A percentile compares a stretch with the other conserved stretches of the same genome.
phyloP scores from a whole-genome alignment of 2,888 invertebrate genomes.

The Polydrusus pterygomalis region DNA sequence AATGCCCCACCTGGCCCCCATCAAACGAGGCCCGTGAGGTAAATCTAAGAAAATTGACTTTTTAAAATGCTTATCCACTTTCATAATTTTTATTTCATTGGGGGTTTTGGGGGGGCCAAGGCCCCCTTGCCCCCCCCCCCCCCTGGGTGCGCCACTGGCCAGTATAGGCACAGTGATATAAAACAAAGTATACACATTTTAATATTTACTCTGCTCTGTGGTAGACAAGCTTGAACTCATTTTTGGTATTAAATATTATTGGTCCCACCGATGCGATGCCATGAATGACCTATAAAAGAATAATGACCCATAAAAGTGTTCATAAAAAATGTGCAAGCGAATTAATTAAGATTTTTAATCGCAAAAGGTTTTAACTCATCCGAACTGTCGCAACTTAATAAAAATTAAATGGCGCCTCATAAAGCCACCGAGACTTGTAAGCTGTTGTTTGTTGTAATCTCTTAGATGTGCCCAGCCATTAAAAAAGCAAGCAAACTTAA shows the following conservation, averaged over 20 bases:
- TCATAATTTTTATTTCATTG: no score
- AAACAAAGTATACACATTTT: not conserved
- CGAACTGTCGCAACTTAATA: slow-evolving; percentile 47
- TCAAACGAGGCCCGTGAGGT: no score
- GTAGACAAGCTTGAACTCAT: not conserved
- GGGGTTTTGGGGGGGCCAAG: no score
- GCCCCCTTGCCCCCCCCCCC: no score
- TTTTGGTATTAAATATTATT: slow-evolving; percentile 8
- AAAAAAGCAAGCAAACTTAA: slow-evolving; percentile 34
- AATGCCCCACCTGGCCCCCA: no score
- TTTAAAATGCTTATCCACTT: no score
- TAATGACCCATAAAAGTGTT: slow-evolving; percentile 12
- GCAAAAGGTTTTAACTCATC: slow-evolving; percentile 34
- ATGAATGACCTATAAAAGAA: not conserved
- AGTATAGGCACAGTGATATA: not conserved
- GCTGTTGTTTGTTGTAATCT: slow-evolving; percentile 43
- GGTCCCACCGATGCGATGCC: not conserved
- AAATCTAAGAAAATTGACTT: no score
- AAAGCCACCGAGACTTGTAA: slow-evolving; percentile 43
- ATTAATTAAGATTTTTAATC: slow-evolving; percentile 51
- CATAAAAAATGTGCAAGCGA: slow-evolving; percentile 39
- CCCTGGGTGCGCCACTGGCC: no score
- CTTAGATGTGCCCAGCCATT: slow-evolving; percentile 31
- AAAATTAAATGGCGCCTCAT: slow-evolving; percentile 46
- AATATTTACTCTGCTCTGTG: not conserved